Evolutionary conservation across 2,113 vertebrate genomes (phyloP).

Genomic region (Crocuta crocuta): DNA sequence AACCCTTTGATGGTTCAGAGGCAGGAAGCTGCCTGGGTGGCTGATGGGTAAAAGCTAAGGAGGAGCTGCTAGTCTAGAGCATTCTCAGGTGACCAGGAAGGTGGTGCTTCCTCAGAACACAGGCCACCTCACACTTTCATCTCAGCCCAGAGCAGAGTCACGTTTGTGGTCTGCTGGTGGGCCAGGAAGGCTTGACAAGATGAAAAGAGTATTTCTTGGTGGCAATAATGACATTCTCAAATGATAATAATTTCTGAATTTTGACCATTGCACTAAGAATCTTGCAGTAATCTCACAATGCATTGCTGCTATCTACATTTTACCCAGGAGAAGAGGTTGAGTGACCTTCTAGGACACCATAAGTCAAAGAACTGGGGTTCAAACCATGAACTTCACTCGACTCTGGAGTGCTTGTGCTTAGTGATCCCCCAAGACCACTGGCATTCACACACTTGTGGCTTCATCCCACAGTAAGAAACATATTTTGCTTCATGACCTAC

Average conservation of each 20-base stretch:
- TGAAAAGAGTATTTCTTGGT: neutral
- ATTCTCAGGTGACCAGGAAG: neutral
- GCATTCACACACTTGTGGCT: neutral
- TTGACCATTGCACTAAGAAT: neutral
- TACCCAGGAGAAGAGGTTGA: neutral
- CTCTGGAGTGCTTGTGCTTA: neutral
- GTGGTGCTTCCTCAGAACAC: neutral
- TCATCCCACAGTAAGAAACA: neutral
- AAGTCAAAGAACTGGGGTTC: neutral
- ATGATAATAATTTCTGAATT: neutral
- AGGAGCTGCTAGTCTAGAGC: constrained; percentile 32
- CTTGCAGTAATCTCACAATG: neutral
- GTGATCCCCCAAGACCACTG: neutral
- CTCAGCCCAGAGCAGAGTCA: neutral
- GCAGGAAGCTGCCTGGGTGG: constrained; percentile 68
- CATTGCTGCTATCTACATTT: neutral
- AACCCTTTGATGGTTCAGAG: constrained; percentile 74
- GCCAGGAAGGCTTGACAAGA: neutral
- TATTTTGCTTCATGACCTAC: neutral
- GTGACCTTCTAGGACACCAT: no score
- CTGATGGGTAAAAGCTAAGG: constrained; percentile 43
- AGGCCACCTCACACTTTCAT: neutral
- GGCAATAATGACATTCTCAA: neutral
- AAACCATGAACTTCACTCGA: neutral
- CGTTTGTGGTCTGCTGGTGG: neutral